Evolutionary conservation across 2,797 vertebrate genomes (phyloP).

Genomic region (Enteromius paludinosus): DNA sequence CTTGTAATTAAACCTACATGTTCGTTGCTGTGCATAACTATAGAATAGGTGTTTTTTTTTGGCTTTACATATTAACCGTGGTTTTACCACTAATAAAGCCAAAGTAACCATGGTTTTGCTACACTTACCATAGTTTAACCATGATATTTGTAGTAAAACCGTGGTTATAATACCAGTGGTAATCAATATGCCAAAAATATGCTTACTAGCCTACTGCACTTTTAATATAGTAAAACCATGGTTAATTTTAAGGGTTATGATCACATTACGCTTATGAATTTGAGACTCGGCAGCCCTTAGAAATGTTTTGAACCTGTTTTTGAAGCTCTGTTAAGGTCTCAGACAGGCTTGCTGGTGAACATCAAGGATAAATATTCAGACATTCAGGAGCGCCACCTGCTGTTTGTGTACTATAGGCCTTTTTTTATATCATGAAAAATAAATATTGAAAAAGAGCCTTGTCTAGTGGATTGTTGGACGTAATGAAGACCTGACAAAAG

Average conservation of each 20-base stretch:
- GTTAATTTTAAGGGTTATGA: neutral
- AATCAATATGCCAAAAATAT: too few species aligned
- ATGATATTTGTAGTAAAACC: too few species aligned
- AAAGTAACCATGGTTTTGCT: too few species aligned
- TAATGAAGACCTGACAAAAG: neutral
- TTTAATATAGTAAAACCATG: neutral
- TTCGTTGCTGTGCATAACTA: neutral
- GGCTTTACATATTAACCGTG: neutral
- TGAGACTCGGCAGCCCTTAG: neutral
- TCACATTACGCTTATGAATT: neutral
- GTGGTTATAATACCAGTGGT: too few species aligned
- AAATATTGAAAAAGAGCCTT: neutral
- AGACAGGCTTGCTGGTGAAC: neutral
- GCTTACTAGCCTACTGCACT: too few species aligned
- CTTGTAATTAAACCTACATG: neutral
- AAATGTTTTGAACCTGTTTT: neutral
- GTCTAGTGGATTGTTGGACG: neutral
- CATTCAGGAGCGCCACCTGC: conserved; percentile 1
- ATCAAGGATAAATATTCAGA: neutral
- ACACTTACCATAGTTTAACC: neutral
- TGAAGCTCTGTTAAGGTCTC: neutral
- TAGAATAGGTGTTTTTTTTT: neutral
- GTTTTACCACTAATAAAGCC: too few species aligned
- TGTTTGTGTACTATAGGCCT: neutral
- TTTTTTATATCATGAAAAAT: neutral